These are phyloP conservation scores for Ptychoptera contaminata DNA, from an alignment of 2,888 invertebrate species.

Conservation along the genomic window DNA sequence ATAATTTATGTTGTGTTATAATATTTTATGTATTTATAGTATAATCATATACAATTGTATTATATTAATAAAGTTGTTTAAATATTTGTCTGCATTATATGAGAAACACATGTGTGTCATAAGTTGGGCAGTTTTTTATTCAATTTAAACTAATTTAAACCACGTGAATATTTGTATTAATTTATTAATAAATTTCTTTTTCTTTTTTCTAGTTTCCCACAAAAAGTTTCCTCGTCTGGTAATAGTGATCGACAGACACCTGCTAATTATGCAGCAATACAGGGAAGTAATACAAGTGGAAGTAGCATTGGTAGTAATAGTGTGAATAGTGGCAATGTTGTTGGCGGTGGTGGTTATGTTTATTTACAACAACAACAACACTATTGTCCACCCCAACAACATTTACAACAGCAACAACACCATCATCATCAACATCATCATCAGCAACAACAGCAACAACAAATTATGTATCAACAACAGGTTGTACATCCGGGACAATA, in stretches of 20 bases:
- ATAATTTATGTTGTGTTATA: not conserved
- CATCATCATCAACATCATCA: conserved; percentile 1
- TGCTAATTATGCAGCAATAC: conserved; percentile 5
- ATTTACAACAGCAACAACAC: conserved; percentile 10
- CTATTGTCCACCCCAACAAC: conserved; percentile 15
- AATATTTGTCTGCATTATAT: no score
- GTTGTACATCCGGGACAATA: conserved; percentile 23
- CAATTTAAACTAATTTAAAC: not conserved
- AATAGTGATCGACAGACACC: conserved; percentile 24
- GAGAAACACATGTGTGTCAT: not conserved
- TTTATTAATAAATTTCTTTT: conserved; percentile 2
- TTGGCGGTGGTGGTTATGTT: conserved; percentile 24
- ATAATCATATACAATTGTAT: no score
- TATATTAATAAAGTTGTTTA: no score
- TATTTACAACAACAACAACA: conserved; percentile 28
- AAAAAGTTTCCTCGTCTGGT: conserved; percentile 21
- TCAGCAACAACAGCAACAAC: conserved; percentile 16
- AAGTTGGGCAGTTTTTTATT: not conserved
- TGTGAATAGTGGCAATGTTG: conserved; percentile 16
- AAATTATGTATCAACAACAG: conserved; percentile 15
- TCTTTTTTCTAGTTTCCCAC: conserved; percentile 25
- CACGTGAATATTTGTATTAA: not conserved
- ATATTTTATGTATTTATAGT: no score
- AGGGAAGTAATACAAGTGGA: conserved; percentile 11
- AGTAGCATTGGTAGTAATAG: conserved; percentile 17